Evolutionary conservation across 2,113 vertebrate species (phyloP).

Genomic region (Sinocyclocheilus anshuiensis): DNA sequence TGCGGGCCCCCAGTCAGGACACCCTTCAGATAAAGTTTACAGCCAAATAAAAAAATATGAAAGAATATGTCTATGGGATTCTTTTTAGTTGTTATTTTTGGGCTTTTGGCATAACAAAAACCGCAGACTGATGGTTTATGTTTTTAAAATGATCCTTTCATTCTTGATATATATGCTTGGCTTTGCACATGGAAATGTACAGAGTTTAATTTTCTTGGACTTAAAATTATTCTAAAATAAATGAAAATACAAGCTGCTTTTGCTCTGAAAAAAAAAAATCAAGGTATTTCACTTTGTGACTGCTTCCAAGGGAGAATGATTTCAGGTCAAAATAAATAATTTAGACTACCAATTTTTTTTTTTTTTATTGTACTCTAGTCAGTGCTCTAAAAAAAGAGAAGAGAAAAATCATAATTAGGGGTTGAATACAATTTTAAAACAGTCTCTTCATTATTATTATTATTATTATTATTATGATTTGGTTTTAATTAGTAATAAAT

Average conservation of each 20-base stretch:
- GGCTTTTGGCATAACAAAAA: neutral
- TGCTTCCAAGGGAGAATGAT: neutral
- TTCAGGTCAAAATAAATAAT: neutral
- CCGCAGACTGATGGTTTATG: constrained; percentile 51
- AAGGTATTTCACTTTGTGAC: neutral
- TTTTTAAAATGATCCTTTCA: constrained; percentile 30
- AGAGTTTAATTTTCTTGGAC: neutral
- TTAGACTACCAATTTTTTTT: too few species aligned
- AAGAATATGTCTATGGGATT: constrained; percentile 8
- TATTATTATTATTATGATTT: too few species aligned
- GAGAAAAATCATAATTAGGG: neutral
- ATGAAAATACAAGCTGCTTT: neutral
- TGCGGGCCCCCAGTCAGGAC: constrained; percentile 70
- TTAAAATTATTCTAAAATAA: neutral
- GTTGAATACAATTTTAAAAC: too few species aligned
- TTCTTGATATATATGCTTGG: neutral
- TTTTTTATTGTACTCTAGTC: neutral
- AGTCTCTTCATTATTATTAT: too few species aligned
- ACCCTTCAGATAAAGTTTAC: constrained; percentile 74
- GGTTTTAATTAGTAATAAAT: neutral
- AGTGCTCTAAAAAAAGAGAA: neutral
- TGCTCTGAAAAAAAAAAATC: neutral
- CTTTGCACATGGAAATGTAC: neutral
- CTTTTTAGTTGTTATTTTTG: neutral
- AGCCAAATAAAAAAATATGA: constrained; percentile 4